phyloP scores from a whole-genome alignment of 2,888 invertebrate genomes.

The Lepas anatifera region DNA sequence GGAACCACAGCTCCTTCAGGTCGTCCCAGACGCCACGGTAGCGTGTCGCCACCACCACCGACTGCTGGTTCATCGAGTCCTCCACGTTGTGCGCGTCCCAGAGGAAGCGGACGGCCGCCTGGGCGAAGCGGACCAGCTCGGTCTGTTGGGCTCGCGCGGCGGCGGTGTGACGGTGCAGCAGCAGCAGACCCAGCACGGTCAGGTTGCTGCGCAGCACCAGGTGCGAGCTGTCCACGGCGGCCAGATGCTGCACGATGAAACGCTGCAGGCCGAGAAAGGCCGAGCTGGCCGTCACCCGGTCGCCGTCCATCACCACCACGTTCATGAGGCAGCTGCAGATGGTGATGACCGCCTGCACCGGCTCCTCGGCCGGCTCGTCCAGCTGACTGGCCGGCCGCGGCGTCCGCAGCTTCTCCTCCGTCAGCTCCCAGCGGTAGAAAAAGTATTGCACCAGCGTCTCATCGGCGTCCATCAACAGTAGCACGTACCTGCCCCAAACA shows the following conservation, averaged over 20 bases:
- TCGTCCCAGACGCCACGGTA: constrained; percentile 85
- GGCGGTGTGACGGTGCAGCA: constrained; percentile 69
- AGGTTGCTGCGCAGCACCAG: constrained; percentile 73
- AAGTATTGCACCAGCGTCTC: constrained; percentile 30
- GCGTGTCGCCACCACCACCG: constrained; percentile 66
- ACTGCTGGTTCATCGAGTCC: constrained; percentile 42
- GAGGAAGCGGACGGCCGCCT: constrained; percentile 74
- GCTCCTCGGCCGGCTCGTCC: constrained; percentile 37
- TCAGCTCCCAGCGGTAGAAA: constrained; percentile 26
- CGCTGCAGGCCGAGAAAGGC: constrained; percentile 67
- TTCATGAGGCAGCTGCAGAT: constrained; percentile 88
- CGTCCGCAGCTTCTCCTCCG: neutral
- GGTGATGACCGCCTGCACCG: constrained; percentile 70
- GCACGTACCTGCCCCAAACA: no score
- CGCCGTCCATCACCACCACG: constrained; percentile 73
- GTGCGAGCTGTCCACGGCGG: constrained; percentile 32
- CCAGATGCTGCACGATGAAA: constrained; percentile 43
- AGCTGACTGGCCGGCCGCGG: constrained; percentile 15
- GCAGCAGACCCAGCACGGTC: constrained; percentile 63
- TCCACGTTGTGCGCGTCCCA: constrained; percentile 89
- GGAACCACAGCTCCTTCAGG: constrained; percentile 80
- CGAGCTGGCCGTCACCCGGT: constrained; percentile 62
- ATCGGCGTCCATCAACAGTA: constrained; percentile 45
- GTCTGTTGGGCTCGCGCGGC: constrained; percentile 40
- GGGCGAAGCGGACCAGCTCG: constrained; percentile 43